These are phyloP conservation scores for Helicoverpa assulta DNA, from an alignment of 2,888 invertebrate species.

Conservation along the genomic window DNA sequence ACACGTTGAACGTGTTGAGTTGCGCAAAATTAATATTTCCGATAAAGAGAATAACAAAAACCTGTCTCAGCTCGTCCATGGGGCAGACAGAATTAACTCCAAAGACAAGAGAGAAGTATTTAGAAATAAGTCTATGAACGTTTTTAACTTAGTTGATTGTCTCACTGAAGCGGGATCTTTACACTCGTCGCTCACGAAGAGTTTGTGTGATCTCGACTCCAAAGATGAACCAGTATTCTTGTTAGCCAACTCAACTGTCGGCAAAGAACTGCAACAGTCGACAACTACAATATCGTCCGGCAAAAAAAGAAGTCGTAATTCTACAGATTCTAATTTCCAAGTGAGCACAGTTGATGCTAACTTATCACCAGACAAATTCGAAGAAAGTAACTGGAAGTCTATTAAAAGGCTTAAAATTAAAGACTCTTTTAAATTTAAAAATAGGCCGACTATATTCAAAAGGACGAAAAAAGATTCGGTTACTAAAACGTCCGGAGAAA, in stretches of 20 bases:
- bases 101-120: conserved; percentile 88
- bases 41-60: conserved; percentile 84
- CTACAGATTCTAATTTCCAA: conserved; percentile 87
- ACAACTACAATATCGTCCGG: conserved; percentile 87
- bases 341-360: conserved; percentile 82
- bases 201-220: conserved; percentile 85
- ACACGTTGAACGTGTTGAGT: conserved; percentile 73
- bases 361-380: conserved; percentile 84
- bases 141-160: conserved; percentile 87
- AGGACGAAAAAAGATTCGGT: conserved; percentile 84
- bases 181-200: conserved; percentile 86
- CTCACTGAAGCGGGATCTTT: conserved; percentile 83
- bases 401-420: conserved; percentile 88
- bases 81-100: conserved; percentile 71
- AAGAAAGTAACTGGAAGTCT: conserved; percentile 88
- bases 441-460: conserved; percentile 87
- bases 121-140: conserved; percentile 87
- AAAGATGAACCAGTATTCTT: conserved; percentile 83
- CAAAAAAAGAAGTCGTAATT: conserved; percentile 87
- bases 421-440: conserved; percentile 89
- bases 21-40: conserved; percentile 74
- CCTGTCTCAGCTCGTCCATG: conserved; percentile 72
- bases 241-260: conserved; percentile 77
- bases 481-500: conserved; percentile 82
- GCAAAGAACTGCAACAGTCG: conserved; percentile 83